These are phyloP conservation scores for Motacilla tschutschensis DNA, from an alignment of 2,113 vertebrate species.

Conservation along the genomic window DNA sequence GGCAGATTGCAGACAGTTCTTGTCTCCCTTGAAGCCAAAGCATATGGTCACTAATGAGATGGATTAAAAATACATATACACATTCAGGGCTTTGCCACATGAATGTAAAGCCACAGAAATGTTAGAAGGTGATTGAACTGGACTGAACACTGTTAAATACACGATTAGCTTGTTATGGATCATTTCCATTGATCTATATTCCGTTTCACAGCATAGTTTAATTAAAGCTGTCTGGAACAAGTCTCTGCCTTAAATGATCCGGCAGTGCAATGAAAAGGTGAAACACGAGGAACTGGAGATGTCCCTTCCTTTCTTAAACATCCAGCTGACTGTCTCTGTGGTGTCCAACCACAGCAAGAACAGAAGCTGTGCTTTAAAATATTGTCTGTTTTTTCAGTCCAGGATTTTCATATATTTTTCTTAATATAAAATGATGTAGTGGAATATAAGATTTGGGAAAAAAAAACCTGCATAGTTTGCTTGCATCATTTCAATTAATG, in stretches of 20 bases:
- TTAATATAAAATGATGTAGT: neutral
- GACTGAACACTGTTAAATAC: slow-evolving; percentile 75
- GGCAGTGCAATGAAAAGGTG: slow-evolving; percentile 64
- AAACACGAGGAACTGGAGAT: slow-evolving; percentile 49
- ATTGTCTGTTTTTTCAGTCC: neutral
- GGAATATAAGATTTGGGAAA: neutral
- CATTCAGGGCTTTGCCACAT: slow-evolving; percentile 63
- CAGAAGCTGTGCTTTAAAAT: slow-evolving; percentile 33
- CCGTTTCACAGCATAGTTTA: slow-evolving; percentile 74
- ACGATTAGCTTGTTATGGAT: slow-evolving; percentile 80
- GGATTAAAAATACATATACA: slow-evolving; percentile 72
- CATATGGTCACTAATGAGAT: slow-evolving; percentile 85
- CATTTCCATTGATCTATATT: slow-evolving; percentile 81
- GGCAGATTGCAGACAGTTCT: slow-evolving; percentile 79
- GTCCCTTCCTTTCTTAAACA: neutral
- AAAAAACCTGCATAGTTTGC: neutral
- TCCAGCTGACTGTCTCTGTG: slow-evolving; percentile 18
- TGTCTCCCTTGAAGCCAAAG: slow-evolving; percentile 74
- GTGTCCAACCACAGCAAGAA: slow-evolving; percentile 36
- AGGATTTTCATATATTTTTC: neutral
- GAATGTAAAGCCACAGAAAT: slow-evolving; percentile 67
- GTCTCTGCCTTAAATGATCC: slow-evolving; percentile 68
- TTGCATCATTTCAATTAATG: neutral
- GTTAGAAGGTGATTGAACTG: slow-evolving; percentile 74
- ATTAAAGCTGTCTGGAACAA: slow-evolving; percentile 81